Evolutionary conservation across 2,113 vertebrate species (phyloP).

Genomic region (Mormyrus iriodes): DNA sequence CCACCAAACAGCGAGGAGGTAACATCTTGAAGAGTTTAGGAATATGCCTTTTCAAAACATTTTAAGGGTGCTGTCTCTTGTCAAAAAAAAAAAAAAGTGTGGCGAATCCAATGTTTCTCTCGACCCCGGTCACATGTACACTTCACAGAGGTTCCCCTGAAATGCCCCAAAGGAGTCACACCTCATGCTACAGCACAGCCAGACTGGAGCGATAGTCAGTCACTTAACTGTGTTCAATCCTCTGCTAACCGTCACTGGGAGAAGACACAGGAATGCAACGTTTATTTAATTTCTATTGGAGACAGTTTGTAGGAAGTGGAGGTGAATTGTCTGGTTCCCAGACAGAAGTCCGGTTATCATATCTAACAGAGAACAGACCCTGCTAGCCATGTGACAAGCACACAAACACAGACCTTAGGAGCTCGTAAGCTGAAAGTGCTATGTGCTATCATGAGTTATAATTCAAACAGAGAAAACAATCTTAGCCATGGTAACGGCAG

Average conservation of each 20-base stretch:
- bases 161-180: neutral
- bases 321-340: conserved; percentile 11
- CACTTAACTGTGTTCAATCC: neutral
- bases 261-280: conserved; percentile 16
- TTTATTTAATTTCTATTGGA: conserved; percentile 14
- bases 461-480: neutral
- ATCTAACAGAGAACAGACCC: conserved; percentile 9
- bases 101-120: neutral
- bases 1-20: neutral
- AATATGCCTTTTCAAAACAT: conserved; percentile 4
- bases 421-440: neutral
- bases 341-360: conserved; percentile 5
- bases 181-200: neutral
- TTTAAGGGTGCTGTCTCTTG: neutral
- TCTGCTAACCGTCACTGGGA: conserved; percentile 2
- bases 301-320: conserved; percentile 13
- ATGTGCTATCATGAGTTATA: neutral
- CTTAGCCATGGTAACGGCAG: neutral
- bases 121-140: neutral
- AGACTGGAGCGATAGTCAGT: neutral
- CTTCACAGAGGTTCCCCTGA: neutral
- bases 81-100: neutral
- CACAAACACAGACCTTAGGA: conserved; percentile 18
- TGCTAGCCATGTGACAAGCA: conserved; percentile 11
- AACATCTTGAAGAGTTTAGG: conserved; percentile 15